Base-by-base conservation (phyloP, 1,140 invertebrate species). In the Plectrocnemia conspersa region DNA sequence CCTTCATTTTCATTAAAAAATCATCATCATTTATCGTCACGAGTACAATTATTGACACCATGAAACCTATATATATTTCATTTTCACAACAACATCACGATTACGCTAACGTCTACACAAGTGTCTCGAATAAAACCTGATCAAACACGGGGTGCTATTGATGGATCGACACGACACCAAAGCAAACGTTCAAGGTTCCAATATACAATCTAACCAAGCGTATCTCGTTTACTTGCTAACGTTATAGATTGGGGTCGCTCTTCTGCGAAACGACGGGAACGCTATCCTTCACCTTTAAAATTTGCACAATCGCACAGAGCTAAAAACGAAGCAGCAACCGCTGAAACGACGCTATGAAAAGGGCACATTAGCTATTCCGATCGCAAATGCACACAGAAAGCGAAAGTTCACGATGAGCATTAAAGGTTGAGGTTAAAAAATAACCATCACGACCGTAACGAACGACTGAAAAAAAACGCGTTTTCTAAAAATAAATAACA, bases 241-340 rank as follows among this genome's bases (percentile, higher is more conserved):
- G 21, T 19, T 40, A 10, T 16, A 9, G 16, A 15, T 9, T 11
- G 11, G 9, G 32, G 32, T 15, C n/a, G n/a, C 6, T n/a, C n/a
- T 7, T 29, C n/a, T 7, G n/a, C 36, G 36, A 40, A 13, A 19
- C 10, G 16, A 15, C 36, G 36, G 9, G 21, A 38, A 44, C 41
- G 41, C 9, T 44, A 44, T 44, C 41, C 41, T 44, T 44, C 41
- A 44, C 41, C 41, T 44, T 44, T 44, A 15, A 40, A 40, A 40
- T 13, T 3, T 9, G 21, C 11, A 18, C 16, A 40, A 40, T 18
- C 36, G 36, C 16, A 15, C 16, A 15, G 29, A 6, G 24, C n/a
- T 35, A 35, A 13, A 21, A 47, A 35, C 45, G 27, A 33, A 18
- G 10, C 2, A n/a, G n/a, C n/a, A n/a, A n/a, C n/a, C n/a, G 38